These are phyloP conservation scores for Phoenicopterus ruber DNA, from an alignment of 2,113 vertebrate species.

Conservation along the genomic window DNA sequence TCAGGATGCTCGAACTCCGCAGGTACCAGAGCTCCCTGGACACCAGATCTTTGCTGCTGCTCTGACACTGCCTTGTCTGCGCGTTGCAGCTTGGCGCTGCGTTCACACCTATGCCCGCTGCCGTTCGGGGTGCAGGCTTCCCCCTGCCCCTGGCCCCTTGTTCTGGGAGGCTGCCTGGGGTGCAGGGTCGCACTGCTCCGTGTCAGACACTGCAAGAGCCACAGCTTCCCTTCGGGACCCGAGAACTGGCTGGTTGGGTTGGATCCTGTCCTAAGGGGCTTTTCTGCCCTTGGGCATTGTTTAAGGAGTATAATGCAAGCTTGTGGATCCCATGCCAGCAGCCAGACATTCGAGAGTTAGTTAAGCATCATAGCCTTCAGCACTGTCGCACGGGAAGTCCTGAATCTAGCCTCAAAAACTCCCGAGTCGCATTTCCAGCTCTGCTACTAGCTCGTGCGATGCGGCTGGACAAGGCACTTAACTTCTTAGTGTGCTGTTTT, in stretches of 20 bases:
- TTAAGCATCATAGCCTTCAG: background rate
- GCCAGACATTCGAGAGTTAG: background rate
- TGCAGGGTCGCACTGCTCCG: background rate
- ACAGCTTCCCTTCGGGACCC: background rate
- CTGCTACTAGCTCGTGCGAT: background rate
- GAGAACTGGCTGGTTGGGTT: background rate
- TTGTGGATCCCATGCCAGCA: background rate
- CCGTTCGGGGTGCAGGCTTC: rapidly evolving
- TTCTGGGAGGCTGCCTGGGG: background rate
- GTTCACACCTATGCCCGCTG: rapidly evolving
- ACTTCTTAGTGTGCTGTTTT: background rate
- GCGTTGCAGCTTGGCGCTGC: background rate
- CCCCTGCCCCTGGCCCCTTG: background rate
- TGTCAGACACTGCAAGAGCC: background rate
- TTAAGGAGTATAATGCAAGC: background rate
- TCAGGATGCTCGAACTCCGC: background rate
- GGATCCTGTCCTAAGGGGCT: background rate
- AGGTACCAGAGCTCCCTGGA: background rate
- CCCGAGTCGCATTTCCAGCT: background rate
- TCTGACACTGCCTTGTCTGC: too few relatives aligned
- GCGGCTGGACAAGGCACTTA: background rate
- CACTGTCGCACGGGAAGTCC: background rate
- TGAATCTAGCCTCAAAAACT: background rate
- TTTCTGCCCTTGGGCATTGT: background rate
- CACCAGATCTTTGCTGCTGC: background rate